phyloP scores from a whole-genome alignment of 2,113 vertebrate genomes.

The Axis porcinus region DNA sequence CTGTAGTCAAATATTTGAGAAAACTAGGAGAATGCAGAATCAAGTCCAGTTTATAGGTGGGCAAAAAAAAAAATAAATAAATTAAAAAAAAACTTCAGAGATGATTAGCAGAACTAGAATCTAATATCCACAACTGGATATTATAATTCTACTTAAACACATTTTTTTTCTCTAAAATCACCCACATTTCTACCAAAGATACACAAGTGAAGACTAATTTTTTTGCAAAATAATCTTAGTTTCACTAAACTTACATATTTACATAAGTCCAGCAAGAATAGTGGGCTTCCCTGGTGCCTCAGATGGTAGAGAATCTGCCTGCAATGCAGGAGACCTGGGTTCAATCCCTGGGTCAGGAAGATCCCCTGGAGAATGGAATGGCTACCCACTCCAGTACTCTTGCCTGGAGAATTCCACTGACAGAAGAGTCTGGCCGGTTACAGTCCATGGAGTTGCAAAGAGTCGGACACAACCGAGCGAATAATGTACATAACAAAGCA shows the following conservation, averaged over 20 bases:
- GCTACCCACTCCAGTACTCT: neutral
- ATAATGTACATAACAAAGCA: neutral
- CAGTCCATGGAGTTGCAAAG: neutral
- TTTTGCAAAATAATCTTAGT: neutral
- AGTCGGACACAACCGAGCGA: rapidly evolving
- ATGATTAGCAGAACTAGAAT: neutral
- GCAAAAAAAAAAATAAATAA: too few relatives aligned
- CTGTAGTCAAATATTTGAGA: neutral
- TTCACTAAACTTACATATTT: neutral
- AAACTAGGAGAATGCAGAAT: neutral
- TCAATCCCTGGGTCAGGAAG: neutral
- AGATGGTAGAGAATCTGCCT: neutral
- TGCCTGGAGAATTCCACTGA: neutral
- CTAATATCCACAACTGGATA: neutral
- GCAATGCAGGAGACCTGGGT: neutral
- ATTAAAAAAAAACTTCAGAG: neutral
- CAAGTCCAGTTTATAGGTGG: neutral
- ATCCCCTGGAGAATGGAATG: neutral
- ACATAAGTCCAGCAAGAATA: neutral
- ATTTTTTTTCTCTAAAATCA: neutral
- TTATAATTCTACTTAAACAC: neutral
- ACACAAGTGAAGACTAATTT: neutral
- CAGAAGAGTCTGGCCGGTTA: neutral
- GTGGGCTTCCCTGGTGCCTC: neutral
- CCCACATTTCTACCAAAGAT: neutral